Percentiles rank a stretch among this genome's conserved stretches.
Conservation (phyloP, 2,888 invertebrate genomes). For the Trachelus troglodyta region DNA sequence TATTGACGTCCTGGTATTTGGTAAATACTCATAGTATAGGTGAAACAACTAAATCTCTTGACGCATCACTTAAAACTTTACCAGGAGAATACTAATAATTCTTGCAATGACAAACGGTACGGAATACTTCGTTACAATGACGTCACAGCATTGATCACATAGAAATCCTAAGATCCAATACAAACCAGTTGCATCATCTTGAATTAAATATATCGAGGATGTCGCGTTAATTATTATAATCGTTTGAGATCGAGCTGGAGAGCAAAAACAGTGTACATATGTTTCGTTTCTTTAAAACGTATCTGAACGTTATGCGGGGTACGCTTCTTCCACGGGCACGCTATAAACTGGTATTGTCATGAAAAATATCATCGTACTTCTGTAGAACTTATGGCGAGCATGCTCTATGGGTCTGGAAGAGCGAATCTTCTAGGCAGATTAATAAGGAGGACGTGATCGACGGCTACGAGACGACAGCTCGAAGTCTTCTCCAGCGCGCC, state of each 20-base stretch:
- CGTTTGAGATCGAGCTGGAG: background rate
- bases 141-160: background rate
- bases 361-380: conserved; percentile 51
- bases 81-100: background rate
- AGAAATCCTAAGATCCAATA: background rate
- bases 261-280: background rate
- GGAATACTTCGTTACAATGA: background rate
- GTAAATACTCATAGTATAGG: background rate
- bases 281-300: background rate
- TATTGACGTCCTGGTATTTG: background rate
- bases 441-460: background rate
- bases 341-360: conserved; percentile 43
- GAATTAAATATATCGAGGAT: background rate
- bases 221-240: background rate
- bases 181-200: background rate
- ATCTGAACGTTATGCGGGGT: conserved; percentile 12
- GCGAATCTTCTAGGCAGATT: conserved; percentile 27
- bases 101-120: background rate
- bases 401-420: conserved; percentile 41
- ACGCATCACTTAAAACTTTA: background rate
- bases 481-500: conserved; percentile 49
- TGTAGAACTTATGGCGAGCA: conserved; percentile 52
- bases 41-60: background rate
- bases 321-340: background rate
- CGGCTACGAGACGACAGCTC: conserved; percentile 56